Evolutionary conservation across 2,113 vertebrate species (phyloP).

Genomic region (Alces alces): DNA sequence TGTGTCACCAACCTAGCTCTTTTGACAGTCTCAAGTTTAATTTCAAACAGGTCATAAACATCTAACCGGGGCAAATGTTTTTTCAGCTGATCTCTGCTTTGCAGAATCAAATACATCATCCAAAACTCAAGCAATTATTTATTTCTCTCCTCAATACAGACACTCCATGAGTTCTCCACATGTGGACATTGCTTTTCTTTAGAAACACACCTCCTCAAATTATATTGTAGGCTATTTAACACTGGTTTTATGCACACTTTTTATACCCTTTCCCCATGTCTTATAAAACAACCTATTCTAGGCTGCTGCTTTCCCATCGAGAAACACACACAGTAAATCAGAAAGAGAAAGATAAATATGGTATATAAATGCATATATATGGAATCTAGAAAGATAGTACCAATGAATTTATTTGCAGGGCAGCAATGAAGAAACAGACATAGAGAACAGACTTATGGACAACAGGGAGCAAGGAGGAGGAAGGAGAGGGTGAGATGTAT

Average conservation of each 20-base stretch:
- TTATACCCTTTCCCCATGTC: background rate
- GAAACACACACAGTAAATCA: background rate
- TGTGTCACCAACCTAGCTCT: background rate
- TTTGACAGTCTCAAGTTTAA: background rate
- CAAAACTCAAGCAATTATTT: background rate
- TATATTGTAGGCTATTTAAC: background rate
- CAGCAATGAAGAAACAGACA: background rate
- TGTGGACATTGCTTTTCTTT: background rate
- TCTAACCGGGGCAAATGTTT: background rate
- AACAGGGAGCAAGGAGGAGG: background rate
- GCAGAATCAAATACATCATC: background rate
- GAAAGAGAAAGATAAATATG: background rate
- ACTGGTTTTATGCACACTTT: background rate
- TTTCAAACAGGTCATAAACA: background rate
- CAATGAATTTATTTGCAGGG: background rate
- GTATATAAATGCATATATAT: background rate
- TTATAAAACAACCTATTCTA: conserved; percentile 2
- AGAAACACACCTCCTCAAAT: background rate
- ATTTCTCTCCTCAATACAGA: background rate
- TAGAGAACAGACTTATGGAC: background rate
- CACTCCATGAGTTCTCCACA: background rate
- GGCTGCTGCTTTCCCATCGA: background rate
- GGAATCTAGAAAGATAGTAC: background rate
- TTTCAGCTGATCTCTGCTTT: background rate
- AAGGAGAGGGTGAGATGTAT: background rate